Percentiles rank a stretch among this genome's conserved stretches.
Evolutionary conservation across 1,140 invertebrate genomes (phyloP).

Genomic region (Holotrichia oblita): DNA sequence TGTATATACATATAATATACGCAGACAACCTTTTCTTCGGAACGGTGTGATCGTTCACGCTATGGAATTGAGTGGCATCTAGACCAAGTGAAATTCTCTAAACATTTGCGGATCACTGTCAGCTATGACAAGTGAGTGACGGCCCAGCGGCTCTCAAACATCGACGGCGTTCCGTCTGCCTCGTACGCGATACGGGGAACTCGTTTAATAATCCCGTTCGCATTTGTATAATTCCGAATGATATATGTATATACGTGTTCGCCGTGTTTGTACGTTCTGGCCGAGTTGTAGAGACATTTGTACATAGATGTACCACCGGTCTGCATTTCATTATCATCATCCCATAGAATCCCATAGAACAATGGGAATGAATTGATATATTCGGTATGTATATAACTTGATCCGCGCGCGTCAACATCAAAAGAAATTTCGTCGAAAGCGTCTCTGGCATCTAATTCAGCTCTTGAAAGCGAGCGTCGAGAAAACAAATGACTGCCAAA

Average conservation of each 20-base stretch:
- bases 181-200: conserved; percentile 39
- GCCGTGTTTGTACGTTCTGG: background rate
- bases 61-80: conserved; percentile 44
- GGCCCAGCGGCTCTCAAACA: conserved; percentile 42
- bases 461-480: background rate
- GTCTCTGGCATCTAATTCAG: background rate
- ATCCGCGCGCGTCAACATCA: background rate
- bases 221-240: conserved; percentile 46
- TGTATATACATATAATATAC: conserved; percentile 35
- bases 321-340: conserved; percentile 21
- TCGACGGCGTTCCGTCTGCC: conserved; percentile 35
- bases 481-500: conserved; percentile 44
- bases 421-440: background rate
- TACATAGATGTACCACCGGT: conserved; percentile 8
- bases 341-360: background rate
- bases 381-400: background rate
- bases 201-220: conserved; percentile 42
- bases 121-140: conserved; percentile 48
- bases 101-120: conserved; percentile 49
- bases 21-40: conserved; percentile 23
- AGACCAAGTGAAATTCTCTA: conserved; percentile 45
- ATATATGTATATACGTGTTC: conserved; percentile 38
- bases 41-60: conserved; percentile 44
- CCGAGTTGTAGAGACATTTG: conserved; percentile 21
- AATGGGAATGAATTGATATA: background rate